Evolutionary conservation across 1,140 invertebrate species (phyloP), one percentile per base, ranked within the genome.

Genomic region (Potamilus streckersoni): DNA sequence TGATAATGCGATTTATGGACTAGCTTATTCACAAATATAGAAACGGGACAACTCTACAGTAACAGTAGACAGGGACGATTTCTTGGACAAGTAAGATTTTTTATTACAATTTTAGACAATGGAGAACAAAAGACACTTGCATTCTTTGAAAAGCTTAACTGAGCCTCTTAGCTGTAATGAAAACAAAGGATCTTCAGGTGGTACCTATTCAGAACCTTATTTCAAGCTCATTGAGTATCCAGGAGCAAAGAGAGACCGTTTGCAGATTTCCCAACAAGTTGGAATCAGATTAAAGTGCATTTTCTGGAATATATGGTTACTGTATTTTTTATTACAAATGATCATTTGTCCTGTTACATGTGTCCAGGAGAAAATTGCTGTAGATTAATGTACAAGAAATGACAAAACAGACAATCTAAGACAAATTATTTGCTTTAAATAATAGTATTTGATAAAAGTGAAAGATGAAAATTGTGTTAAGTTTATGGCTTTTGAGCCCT

Each of bases 241-340:
- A 38, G 65, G 62, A 15, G 49, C 67, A 27, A 70, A 60, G 19
- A 58, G 14, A 15, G 14, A 5, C 15, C 71, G 58, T 79, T 17
- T 79, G 71, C 59, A 59, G n/a, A 56, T 64, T 74, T 71, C 72
- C 71, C 71, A 79, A 79, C 31, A 70, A 60, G 31, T 23, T 79
- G 17, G 77, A 79, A 71, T 79, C 61, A 20, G 77, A 79, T 20
- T 76, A 60, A 75, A 38, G 38, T 38, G 38, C 38, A 38, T 38
- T 38, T 38, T 38, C 38, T 38, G 38, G 38, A 38, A 38, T 6
- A 38, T 38, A 38, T 38, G 38, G 38, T 38, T 6, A 38, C 38
- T 38, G 38, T 38, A 6, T 38, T 38, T 38, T 38, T 38, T 38
- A 38, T 38, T 38, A 38, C 38, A 38, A 38, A 38, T 38, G 38